A percentile compares a stretch with the other conserved stretches of the same genome.
Evolutionary conservation across 2,888 invertebrate genomes (phyloP).

Genomic region (Lydus trimaculatus): DNA sequence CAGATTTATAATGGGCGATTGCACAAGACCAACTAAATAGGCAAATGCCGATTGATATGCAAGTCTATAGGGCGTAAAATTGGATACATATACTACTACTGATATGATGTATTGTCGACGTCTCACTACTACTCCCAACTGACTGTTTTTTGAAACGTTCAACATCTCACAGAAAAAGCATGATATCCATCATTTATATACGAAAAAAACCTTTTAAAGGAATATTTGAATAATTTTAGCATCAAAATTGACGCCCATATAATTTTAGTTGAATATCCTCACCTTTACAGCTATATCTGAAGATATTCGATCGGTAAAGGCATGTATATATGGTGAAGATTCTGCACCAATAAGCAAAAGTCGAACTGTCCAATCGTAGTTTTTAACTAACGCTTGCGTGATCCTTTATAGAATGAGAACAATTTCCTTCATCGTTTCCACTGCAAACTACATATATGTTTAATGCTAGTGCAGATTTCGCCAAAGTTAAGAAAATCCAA

Average conservation of each 20-base stretch:
- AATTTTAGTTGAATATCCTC: too few species aligned
- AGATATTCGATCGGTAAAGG: too few species aligned
- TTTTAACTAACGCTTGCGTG: constrained; percentile 10
- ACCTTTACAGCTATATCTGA: neutral
- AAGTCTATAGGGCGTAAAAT: constrained; percentile 53
- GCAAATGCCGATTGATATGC: constrained; percentile 49
- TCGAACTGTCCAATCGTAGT: too few species aligned
- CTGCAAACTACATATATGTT: too few species aligned
- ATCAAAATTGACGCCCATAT: neutral
- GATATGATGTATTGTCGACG: constrained; percentile 50
- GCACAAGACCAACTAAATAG: constrained; percentile 43
- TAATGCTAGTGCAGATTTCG: too few species aligned
- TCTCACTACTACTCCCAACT: constrained; percentile 29
- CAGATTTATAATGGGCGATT: constrained; percentile 38
- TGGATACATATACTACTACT: constrained; percentile 48
- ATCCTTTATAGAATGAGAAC: too few species aligned
- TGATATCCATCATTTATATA: neutral
- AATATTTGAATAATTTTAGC: neutral
- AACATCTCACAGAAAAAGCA: neutral
- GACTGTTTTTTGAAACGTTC: neutral
- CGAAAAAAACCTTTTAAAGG: neutral
- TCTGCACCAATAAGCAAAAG: too few species aligned
- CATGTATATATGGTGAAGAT: too few species aligned
- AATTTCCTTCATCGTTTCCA: too few species aligned
- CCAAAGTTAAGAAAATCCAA: too few species aligned